These are phyloP conservation scores for Axis porcinus DNA, from an alignment of 2,113 vertebrate genomes.

Conservation along the genomic window DNA sequence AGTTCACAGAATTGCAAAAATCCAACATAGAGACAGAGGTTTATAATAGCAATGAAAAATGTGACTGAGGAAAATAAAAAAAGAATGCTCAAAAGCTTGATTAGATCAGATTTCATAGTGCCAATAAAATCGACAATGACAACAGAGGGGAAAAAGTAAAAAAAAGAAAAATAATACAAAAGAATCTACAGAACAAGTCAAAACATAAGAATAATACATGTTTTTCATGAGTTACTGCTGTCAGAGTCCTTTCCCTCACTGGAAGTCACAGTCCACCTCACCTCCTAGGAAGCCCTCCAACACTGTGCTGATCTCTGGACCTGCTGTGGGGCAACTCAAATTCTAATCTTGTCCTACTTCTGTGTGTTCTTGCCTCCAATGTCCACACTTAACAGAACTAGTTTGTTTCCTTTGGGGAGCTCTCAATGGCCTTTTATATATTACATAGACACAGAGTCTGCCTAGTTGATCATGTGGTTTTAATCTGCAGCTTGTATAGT, in stretches of 20 bases:
- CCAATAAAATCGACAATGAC: not conserved
- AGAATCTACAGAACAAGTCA: not conserved
- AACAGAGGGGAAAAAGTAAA: not conserved
- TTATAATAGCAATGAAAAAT: not conserved
- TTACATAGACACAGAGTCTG: not conserved
- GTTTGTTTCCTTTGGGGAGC: not conserved
- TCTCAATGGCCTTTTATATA: not conserved
- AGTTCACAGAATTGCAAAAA: not conserved
- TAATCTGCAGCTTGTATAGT: not conserved
- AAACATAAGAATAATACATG: not conserved
- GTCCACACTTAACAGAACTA: not conserved
- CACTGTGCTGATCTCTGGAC: not conserved
- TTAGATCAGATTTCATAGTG: not conserved
- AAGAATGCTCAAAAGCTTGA: not conserved
- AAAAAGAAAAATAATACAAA: not conserved
- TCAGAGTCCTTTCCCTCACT: not conserved
- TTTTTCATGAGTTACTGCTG: not conserved
- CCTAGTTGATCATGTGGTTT: not conserved
- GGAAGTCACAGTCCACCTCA: not conserved
- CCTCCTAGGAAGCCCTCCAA: not conserved
- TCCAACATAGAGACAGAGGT: accelerated
- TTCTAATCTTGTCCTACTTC: not conserved
- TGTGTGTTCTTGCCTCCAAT: not conserved
- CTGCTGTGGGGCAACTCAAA: not conserved
- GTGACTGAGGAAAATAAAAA: not conserved